Evolutionary conservation across 1,140 invertebrate genomes (phyloP), one percentile per base, ranked within the genome.

Genomic region (Anagrus nilaparvatae): DNA sequence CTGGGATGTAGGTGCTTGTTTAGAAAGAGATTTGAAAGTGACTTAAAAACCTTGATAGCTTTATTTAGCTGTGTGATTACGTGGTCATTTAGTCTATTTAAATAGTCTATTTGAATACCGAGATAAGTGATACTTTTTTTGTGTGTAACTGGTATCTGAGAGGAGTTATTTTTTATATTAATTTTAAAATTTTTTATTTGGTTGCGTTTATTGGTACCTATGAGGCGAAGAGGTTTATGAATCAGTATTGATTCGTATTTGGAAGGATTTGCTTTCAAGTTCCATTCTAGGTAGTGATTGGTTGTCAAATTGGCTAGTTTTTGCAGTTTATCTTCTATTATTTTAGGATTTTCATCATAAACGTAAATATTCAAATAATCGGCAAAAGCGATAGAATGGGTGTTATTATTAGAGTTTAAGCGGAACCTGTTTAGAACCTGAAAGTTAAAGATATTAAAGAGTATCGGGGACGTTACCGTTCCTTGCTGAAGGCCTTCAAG

Each of bases 161-260:
- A 12, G 1, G n/a, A 5, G 8, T 9, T 10, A 1, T 24, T 5
- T 13, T 23, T 24, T 35, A 13, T 8, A 1, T 14, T 7, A 13
- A 21, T 13, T 35, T 35, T 12, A 1, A 20, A 13, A 30, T 10
- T 30, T 13, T 30, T 13, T n/a, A 10, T 30, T 30, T 14, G 12
- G 29, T n/a, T n/a, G 12, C 7, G 12, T 30, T 30, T 30, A 30
- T 13, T 13, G 16, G 13, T 10, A 6, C 14, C 9, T 35, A 35
- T n/a, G 13, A 30, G 13, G 12, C 3, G 14, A 10, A 37, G 24
- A 14, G 35, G 35, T 12, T 17, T 25, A 5, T 28, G 23, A 17
- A 52, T 52, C 2, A 50, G 34, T 1, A 52, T 52, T 2, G 46
- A 49, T 42, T 56, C 50, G 25, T 40, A 52, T 47, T 56, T 54